phyloP scores from a whole-genome alignment of 2,113 vertebrate genomes.

The Equus quagga region DNA sequence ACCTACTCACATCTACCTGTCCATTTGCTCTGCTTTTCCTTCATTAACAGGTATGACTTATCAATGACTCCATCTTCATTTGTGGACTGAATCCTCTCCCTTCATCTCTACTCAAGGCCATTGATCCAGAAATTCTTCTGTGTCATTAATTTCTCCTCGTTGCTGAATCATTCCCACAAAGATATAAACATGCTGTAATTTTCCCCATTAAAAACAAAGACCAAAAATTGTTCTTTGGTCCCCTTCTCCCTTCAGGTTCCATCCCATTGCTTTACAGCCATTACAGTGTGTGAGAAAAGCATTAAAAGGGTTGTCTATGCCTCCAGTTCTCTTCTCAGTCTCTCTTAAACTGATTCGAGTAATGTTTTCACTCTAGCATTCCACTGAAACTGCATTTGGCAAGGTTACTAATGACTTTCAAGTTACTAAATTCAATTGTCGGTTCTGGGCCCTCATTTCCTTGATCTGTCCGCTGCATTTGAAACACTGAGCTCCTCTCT shows the following conservation, averaged over 20 bases:
- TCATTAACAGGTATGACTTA: background rate
- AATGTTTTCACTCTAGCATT: background rate
- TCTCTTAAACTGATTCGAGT: background rate
- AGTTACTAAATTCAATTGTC: background rate
- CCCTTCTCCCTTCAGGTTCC: background rate
- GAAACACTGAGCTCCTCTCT: background rate
- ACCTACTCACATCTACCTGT: background rate
- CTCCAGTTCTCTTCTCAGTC: background rate
- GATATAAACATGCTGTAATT: background rate
- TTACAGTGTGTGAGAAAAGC: background rate
- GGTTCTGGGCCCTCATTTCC: background rate
- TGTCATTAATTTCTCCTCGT: background rate
- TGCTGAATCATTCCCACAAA: background rate
- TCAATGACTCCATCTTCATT: background rate
- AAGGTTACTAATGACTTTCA: background rate
- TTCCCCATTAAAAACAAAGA: background rate
- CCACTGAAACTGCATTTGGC: background rate
- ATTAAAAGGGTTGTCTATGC: background rate
- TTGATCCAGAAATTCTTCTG: background rate
- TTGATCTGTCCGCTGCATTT: background rate
- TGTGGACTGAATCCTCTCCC: background rate
- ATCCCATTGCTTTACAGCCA: background rate
- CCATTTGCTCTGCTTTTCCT: background rate
- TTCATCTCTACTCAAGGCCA: background rate
- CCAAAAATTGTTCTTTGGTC: background rate